Evolutionary conservation across 2,888 invertebrate species (phyloP).

Genomic region (Kuschelorhynchus macadamiae): DNA sequence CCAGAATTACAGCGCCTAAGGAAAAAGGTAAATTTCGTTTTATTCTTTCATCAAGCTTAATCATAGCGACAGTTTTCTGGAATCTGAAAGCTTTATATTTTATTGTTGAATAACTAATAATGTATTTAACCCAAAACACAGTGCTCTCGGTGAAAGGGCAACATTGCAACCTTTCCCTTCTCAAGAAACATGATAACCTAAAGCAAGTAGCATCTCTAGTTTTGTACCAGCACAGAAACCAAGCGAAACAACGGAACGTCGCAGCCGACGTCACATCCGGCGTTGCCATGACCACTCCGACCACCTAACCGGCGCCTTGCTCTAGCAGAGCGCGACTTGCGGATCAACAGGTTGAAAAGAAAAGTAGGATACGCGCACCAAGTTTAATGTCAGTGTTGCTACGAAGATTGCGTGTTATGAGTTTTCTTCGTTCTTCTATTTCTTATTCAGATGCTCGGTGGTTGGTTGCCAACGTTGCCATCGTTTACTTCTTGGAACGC

Average conservation of each 20-base stretch:
- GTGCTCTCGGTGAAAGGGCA: too few relatives aligned
- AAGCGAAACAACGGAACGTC: not conserved
- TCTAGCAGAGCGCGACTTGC: constrained; percentile 60
- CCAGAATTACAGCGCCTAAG: too few relatives aligned
- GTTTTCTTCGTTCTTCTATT: constrained; percentile 33
- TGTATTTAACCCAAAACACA: too few relatives aligned
- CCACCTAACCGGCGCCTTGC: constrained; percentile 57
- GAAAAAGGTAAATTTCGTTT: too few relatives aligned
- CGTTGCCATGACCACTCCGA: constrained; percentile 50
- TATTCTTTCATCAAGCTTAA: too few relatives aligned
- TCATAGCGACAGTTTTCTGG: too few relatives aligned
- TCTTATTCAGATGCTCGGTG: constrained; percentile 5
- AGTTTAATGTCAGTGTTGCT: constrained; percentile 58
- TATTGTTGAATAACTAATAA: too few relatives aligned
- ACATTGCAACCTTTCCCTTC: too few relatives aligned
- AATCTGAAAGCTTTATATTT: too few relatives aligned
- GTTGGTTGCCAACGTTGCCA: constrained; percentile 12
- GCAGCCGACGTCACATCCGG: constrained; percentile 55
- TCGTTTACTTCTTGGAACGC: not conserved
- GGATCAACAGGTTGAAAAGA: constrained; percentile 60
- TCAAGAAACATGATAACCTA: too few relatives aligned
- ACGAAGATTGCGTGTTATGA: constrained; percentile 33
- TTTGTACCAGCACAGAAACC: too few relatives aligned
- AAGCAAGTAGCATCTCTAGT: too few relatives aligned
- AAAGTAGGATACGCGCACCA: constrained; percentile 57